Percentiles rank a stretch among this genome's conserved stretches.
Conservation (phyloP, 2,113 vertebrate genomes). For the Helogale parvula region DNA sequence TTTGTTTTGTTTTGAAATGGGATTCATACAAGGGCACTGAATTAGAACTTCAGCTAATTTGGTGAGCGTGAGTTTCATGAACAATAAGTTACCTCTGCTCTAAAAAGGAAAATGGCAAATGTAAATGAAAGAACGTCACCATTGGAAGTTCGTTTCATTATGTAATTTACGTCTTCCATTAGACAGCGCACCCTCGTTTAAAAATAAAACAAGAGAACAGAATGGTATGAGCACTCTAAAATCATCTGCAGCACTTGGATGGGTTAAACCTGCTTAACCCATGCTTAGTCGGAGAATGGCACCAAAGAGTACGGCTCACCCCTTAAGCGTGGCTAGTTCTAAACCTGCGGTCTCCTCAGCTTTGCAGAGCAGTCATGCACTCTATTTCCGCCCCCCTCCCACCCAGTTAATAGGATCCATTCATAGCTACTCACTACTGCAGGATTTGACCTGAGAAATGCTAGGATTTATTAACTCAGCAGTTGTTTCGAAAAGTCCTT, state of each 20-base stretch:
- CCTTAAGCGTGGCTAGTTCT: conserved; percentile 71
- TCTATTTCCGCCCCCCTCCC: conserved; percentile 74
- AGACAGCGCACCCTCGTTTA: conserved; percentile 54
- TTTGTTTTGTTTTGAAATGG: not conserved
- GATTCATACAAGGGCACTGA: conserved; percentile 68
- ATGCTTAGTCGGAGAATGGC: conserved; percentile 81
- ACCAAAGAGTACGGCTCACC: conserved; percentile 79
- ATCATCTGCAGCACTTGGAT: conserved; percentile 85
- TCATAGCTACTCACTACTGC: conserved; percentile 89
- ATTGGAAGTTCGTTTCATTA: not conserved
- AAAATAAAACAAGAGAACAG: conserved; percentile 69
- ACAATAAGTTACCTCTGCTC: not conserved
- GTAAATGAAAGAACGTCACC: not conserved
- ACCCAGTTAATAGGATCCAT: conserved; percentile 81
- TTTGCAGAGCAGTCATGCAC: conserved; percentile 79
- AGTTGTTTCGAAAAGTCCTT: conserved; percentile 83
- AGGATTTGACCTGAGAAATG: conserved; percentile 92
- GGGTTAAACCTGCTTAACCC: conserved; percentile 87
- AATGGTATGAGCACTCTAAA: conserved; percentile 84
- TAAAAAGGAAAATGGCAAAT: not conserved
- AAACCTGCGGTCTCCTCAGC: conserved; percentile 76
- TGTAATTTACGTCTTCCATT: conserved; percentile 49
- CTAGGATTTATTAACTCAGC: conserved; percentile 87
- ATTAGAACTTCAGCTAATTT: conserved; percentile 73
- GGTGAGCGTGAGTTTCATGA: not conserved